Base-by-base conservation (phyloP, 2,888 invertebrate species). In the Spisula subtruncata region DNA sequence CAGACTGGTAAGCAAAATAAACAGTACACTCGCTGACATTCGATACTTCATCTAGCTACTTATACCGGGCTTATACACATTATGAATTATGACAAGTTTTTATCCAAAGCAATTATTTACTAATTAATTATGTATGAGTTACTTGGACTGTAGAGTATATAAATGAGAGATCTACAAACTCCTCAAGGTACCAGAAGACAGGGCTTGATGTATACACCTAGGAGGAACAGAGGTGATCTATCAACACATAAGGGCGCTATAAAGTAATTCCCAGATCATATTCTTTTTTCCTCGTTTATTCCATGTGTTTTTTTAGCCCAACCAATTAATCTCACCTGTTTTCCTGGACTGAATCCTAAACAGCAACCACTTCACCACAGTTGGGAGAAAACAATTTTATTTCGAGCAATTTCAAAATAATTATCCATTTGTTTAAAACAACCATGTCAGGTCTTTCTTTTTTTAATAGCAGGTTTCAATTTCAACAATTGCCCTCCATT, bases 31-130 rank as follows among this genome's bases (percentile, higher is more conserved):
- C 25, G 60, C 12, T 25, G 12, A 66, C 60, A 66, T 66, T 66
- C 60, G 25, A 66, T 66, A 66, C 60, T 25, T 66, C 25, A 66
- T 66, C 20, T 5, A n/a, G 60, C 6, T 66, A 66, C 10, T 66
- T 25, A 60, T 6, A 60, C 54, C 60, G 1, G n/a, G 60, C 60
- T n/a, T 51, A 51, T 25, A n/a, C 25, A 66, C 60, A 66, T 6
- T 66, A 66, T 66, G 60, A 66, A 66, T 25, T 66, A 66, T 66
- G 60, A 66, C n/a, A 66, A 66, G 60, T n/a, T 66, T 66, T 66
- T 66, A 66, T 66, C 60, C 60, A 75, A 32, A 75, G 75, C 35
- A 75, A 75, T 75, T 75, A 75, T 75, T 75, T 75, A 75, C 75
- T 75, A 75, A 75, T 75, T 75, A 75, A 75, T 75, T 18, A 75